Evolutionary conservation across 2,797 vertebrate species (phyloP).

Genomic region (Fundulus diaphanus): DNA sequence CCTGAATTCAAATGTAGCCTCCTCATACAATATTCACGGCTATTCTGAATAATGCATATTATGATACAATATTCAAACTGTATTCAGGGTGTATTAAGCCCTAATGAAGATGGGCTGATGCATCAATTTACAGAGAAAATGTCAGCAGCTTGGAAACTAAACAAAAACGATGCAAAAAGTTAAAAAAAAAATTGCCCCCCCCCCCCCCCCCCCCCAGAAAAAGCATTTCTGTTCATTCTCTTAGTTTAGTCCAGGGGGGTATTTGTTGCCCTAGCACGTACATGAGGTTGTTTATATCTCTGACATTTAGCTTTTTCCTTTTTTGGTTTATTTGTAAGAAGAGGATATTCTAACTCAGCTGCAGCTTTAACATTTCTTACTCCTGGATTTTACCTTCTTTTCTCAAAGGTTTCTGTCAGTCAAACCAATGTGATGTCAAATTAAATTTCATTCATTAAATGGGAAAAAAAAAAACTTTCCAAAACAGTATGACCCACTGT

Average conservation of each 20-base stretch:
- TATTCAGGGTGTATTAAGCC: slow-evolving; percentile 30
- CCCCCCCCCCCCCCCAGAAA: no score
- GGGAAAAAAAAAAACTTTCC: no score
- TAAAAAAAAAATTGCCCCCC: background rate
- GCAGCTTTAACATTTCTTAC: no score
- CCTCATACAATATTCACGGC: slow-evolving; percentile 53
- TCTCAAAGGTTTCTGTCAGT: background rate
- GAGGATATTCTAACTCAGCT: no score
- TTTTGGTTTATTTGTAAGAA: no score
- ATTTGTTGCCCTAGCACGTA: background rate
- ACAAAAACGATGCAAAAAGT: background rate
- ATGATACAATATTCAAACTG: slow-evolving; percentile 49
- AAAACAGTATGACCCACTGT: no score
- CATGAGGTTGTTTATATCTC: background rate
- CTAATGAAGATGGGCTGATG: slow-evolving; percentile 34
- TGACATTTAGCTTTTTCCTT: no score
- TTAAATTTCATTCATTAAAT: no score
- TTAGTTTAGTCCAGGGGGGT: background rate
- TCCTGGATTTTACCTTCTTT: no score
- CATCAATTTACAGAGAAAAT: slow-evolving; percentile 2
- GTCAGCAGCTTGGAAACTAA: background rate
- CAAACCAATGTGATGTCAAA: no score
- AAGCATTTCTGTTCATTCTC: background rate
- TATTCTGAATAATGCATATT: slow-evolving; percentile 43
- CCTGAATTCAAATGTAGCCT: slow-evolving; percentile 48